Evolutionary conservation across 1,140 invertebrate species (phyloP).

Genomic region (Galendromus occidentalis): DNA sequence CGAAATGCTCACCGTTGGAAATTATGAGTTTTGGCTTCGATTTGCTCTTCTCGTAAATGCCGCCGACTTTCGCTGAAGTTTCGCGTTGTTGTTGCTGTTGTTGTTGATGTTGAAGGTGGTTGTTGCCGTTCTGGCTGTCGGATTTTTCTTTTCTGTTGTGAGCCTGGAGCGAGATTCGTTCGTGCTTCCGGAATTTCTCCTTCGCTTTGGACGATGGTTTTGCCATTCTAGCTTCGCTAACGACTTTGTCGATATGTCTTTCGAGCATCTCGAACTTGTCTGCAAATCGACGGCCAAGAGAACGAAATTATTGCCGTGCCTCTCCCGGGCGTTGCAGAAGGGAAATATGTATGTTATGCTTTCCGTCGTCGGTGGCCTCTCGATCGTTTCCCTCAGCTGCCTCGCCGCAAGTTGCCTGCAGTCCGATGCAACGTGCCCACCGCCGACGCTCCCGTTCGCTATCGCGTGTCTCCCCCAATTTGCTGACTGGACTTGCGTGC

Average conservation of each 20-base stretch:
- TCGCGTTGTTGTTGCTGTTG: background rate
- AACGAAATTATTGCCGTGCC: too few relatives aligned
- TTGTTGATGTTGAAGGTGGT: background rate
- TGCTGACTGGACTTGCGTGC: slow-evolving; percentile 3
- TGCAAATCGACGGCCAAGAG: background rate
- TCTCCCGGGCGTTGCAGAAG: too few relatives aligned
- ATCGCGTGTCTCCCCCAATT: slow-evolving; percentile 2
- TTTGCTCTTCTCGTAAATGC: too few relatives aligned
- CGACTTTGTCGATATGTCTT: slow-evolving; percentile 6
- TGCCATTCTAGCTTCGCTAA: background rate
- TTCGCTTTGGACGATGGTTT: background rate
- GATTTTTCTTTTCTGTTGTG: background rate
- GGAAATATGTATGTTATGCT: too few relatives aligned
- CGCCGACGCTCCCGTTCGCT: background rate
- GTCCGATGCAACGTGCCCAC: background rate
- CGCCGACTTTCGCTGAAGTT: too few relatives aligned
- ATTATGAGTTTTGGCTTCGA: too few relatives aligned
- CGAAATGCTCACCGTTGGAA: too few relatives aligned
- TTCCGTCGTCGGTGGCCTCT: background rate
- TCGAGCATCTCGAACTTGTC: slow-evolving; percentile 5
- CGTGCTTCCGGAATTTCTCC: too few relatives aligned
- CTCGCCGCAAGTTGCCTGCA: background rate
- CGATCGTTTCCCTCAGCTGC: background rate
- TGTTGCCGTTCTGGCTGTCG: background rate
- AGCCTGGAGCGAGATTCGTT: too few relatives aligned